Percentiles rank a stretch among this genome's conserved stretches.
Conservation (phyloP, 2,888 invertebrate species). For the Timandra comae region DNA sequence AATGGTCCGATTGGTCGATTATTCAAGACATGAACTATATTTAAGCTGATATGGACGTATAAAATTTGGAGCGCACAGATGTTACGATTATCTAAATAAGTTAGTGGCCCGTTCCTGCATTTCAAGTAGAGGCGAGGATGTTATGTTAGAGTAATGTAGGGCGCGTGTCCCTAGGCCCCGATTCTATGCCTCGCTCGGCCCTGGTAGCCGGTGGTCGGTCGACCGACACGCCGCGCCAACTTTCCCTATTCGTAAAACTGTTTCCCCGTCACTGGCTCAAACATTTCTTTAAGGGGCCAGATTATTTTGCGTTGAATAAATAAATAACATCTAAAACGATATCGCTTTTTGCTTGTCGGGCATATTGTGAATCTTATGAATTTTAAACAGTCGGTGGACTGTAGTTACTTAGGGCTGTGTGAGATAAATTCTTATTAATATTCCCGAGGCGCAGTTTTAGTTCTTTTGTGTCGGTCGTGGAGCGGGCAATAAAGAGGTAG, state of each 20-base stretch:
- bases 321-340: conserved; percentile 44
- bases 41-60: conserved; percentile 6
- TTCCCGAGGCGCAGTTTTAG: conserved; percentile 52
- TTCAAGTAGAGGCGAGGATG: conserved; percentile 26
- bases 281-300: conserved; percentile 40
- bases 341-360: conserved; percentile 28
- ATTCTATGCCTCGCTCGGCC: conserved; percentile 1
- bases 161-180: conserved; percentile 18
- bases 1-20: conserved; percentile 11
- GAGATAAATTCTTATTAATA: conserved; percentile 65
- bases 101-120: conserved; percentile 31
- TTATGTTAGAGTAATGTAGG: conserved; percentile 5
- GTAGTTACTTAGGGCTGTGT: conserved; percentile 32
- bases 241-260: conserved; percentile 43
- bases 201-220: conserved; percentile 13
- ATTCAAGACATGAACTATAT: neutral
- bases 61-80: conserved; percentile 20
- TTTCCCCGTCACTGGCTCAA: conserved; percentile 37
- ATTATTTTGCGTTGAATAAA: conserved; percentile 47
- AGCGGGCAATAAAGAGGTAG: conserved; percentile 66
- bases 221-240: conserved; percentile 33
- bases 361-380: conserved; percentile 21
- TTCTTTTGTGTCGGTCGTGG: conserved; percentile 61
- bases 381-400: conserved; percentile 30
- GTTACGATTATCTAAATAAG: conserved; percentile 31